Percentiles rank a stretch among this genome's conserved stretches.
Evolutionary conservation across 53 echinoderm and acorn worm species (phyloP).

Genomic region (Antedon mediterranea): DNA sequence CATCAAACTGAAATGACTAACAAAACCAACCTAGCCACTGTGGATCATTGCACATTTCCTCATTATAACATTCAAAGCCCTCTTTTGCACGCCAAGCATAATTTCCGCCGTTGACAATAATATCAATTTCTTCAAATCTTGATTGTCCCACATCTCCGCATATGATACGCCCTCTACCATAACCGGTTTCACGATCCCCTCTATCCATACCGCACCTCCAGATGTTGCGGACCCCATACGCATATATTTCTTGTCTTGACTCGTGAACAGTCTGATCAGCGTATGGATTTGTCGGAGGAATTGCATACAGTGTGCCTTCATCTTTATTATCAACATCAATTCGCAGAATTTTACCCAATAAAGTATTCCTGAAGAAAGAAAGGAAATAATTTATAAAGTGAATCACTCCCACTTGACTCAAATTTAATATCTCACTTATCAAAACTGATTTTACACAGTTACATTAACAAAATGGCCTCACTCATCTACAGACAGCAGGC

Average conservation of each 20-base stretch:
- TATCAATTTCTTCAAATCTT: conserved; percentile 79
- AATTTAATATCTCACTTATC: too few relatives aligned
- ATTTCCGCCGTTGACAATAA: conserved; percentile 90
- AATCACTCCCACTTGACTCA: too few relatives aligned
- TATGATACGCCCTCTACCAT: conserved; percentile 63
- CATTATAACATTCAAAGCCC: conserved; percentile 55
- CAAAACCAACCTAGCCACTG: conserved; percentile 1
- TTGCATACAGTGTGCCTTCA: conserved; percentile 33
- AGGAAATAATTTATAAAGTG: too few relatives aligned
- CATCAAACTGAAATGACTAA: too few relatives aligned
- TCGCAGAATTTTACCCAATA: conserved; percentile 65
- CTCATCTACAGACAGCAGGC: too few relatives aligned
- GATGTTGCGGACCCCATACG: conserved; percentile 90
- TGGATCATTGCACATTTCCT: conserved; percentile 34
- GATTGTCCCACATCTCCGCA: conserved; percentile 91
- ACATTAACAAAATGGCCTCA: too few relatives aligned
- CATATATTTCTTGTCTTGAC: conserved; percentile 54
- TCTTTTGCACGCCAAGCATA: conserved; percentile 90
- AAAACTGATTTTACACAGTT: too few relatives aligned
- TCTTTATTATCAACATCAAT: conserved; percentile 57
- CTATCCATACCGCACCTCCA: conserved; percentile 79
- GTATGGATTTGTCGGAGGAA: conserved; percentile 79
- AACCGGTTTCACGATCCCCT: conserved; percentile 52
- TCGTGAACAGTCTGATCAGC: conserved; percentile 11
- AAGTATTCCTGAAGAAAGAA: conserved; percentile 21